These are phyloP conservation scores for Albula goreensis DNA, from an alignment of 2,113 vertebrate genomes.

Conservation along the genomic window DNA sequence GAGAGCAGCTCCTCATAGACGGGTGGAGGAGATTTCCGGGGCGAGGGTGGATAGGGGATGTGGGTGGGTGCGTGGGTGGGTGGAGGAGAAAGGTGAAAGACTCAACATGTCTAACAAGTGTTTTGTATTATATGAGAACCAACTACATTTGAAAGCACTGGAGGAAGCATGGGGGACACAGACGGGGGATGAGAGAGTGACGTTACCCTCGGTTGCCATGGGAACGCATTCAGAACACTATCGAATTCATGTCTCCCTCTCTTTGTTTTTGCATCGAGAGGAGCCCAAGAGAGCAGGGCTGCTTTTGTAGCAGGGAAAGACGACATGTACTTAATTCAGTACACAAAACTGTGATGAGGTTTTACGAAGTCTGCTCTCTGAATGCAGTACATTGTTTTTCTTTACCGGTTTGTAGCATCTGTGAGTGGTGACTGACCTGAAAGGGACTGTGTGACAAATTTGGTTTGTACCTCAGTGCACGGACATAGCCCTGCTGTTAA, in stretches of 20 bases:
- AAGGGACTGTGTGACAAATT: not conserved
- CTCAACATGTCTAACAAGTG: conserved; percentile 34
- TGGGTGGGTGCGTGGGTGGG: not conserved
- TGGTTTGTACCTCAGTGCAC: not conserved
- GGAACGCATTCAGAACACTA: conserved; percentile 12
- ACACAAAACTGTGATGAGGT: not conserved
- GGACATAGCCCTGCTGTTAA: not conserved
- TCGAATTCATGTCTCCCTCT: not conserved
- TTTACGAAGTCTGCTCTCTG: not conserved
- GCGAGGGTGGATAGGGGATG: not conserved
- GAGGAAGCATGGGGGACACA: conserved; percentile 20
- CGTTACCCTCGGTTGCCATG: conserved; percentile 15
- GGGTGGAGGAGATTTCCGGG: not conserved
- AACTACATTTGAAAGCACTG: conserved; percentile 36
- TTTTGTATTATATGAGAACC: conserved; percentile 35
- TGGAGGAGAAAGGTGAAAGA: conserved; percentile 9
- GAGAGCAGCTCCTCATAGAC: conserved; percentile 78
- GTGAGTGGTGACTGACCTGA: conserved; percentile 28
- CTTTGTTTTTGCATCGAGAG: not conserved
- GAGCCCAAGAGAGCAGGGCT: not conserved
- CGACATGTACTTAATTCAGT: too few relatives aligned
- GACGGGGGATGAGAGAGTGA: not conserved
- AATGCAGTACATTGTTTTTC: not conserved
- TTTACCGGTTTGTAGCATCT: conserved; percentile 2
- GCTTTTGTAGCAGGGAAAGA: not conserved